Conservation (phyloP, 2,113 vertebrate species). For the Ciconia maguari region DNA sequence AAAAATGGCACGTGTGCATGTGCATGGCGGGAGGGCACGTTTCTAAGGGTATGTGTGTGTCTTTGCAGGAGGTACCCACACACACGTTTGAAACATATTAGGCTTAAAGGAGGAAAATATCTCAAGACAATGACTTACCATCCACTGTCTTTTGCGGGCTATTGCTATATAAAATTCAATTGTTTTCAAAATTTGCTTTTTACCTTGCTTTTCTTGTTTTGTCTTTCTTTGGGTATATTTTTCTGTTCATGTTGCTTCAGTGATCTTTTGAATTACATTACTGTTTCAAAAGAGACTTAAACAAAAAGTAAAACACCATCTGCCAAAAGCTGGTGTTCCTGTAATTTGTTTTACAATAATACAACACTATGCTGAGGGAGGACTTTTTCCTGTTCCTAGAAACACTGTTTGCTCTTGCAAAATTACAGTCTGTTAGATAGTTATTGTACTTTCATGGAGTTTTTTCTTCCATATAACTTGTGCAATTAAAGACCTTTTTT, state of each 20-base stretch:
- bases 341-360: not conserved
- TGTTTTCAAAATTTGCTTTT: not conserved
- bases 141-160: not conserved
- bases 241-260: not conserved
- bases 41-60: accelerated
- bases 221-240: not conserved
- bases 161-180: not conserved
- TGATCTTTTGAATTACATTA: not conserved
- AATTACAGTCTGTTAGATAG: not conserved
- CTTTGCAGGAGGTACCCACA: not conserved
- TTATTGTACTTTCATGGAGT: not conserved
- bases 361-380: not conserved
- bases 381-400: not conserved
- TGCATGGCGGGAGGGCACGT: accelerated
- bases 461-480: accelerated
- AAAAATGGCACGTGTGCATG: not conserved
- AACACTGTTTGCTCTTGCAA: not conserved
- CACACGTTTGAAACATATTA: not conserved
- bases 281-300: not conserved
- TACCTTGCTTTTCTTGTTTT: not conserved
- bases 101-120: not conserved
- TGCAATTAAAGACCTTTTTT: not conserved
- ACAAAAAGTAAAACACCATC: not conserved
- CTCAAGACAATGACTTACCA: not conserved
- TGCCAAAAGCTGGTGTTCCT: not conserved